These are phyloP conservation scores for Conomelus anceps DNA, from an alignment of 2,888 invertebrate genomes.

Conservation along the genomic window DNA sequence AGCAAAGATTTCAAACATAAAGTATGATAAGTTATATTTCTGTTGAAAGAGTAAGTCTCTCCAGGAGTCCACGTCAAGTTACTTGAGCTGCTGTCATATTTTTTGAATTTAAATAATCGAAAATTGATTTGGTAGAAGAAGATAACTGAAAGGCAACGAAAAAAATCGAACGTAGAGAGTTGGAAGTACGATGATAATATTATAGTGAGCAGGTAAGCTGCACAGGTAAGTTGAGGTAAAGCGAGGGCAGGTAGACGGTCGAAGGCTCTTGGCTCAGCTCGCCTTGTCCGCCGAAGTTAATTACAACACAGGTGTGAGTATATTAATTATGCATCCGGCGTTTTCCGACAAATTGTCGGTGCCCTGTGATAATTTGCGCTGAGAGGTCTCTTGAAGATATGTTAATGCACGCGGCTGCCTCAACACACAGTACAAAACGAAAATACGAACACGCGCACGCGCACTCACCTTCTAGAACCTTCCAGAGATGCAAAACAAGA, in stretches of 20 bases:
- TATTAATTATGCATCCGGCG: background rate
- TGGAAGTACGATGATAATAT: background rate
- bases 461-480: background rate
- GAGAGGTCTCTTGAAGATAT: background rate
- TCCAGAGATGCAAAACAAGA: background rate
- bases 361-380: background rate
- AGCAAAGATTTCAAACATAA: too few species aligned
- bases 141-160: too few species aligned
- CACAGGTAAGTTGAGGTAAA: background rate
- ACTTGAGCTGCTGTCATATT: too few species aligned
- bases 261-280: too few species aligned
- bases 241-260: background rate
- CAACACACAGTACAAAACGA: background rate
- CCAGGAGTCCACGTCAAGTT: too few species aligned
- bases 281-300: background rate
- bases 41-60: too few species aligned
- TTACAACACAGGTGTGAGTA: background rate
- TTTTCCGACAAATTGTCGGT: background rate
- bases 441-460: background rate
- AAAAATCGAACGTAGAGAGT: background rate
- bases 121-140: too few species aligned
- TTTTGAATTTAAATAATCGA: too few species aligned
- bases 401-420: background rate
- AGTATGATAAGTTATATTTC: too few species aligned
- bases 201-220: background rate